Evolutionary conservation across 2,888 invertebrate species (phyloP).

Genomic region (Lordiphosa fenestrarum): DNA sequence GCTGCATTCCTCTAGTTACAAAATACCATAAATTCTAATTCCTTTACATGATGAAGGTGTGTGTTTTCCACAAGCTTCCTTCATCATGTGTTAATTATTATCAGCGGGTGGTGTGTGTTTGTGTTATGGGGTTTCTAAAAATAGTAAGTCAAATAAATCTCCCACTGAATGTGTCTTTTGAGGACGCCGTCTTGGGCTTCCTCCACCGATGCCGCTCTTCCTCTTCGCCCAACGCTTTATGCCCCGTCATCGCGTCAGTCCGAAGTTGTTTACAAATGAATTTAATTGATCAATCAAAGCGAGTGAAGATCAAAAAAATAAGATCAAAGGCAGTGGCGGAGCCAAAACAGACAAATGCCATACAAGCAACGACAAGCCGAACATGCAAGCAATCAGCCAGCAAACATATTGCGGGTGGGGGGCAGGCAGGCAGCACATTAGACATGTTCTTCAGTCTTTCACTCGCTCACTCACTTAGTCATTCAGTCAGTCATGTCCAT

Average conservation of each 20-base stretch:
- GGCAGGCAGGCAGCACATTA: constrained; percentile 45
- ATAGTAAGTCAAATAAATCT: constrained; percentile 43
- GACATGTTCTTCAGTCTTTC: constrained; percentile 56
- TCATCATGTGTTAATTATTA: constrained; percentile 33
- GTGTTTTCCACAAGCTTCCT: not conserved
- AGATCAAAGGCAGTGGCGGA: constrained; percentile 64
- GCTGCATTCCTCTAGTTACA: not conserved
- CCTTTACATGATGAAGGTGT: not conserved
- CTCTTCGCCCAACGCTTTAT: constrained; percentile 6
- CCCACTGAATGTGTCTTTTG: constrained; percentile 15
- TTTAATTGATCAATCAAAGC: constrained; percentile 79
- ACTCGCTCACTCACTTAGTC: constrained; percentile 32
- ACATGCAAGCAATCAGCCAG: constrained; percentile 61
- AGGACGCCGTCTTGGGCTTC: constrained; percentile 27
- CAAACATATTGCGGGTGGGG: constrained; percentile 5
- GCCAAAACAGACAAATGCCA: constrained; percentile 70
- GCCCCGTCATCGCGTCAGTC: constrained; percentile 35
- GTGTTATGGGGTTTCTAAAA: constrained; percentile 33
- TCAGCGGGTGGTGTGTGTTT: constrained; percentile 28
- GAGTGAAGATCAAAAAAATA: constrained; percentile 75
- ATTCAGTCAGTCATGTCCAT: constrained; percentile 31
- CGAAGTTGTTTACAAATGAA: constrained; percentile 78
- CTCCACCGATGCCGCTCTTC: constrained; percentile 5
- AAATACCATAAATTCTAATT: not conserved
- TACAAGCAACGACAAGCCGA: constrained; percentile 61